Evolutionary conservation across 2,113 vertebrate species (phyloP), one percentile per base, ranked within the genome.

Genomic region (Coptodon bakossiorum): DNA sequence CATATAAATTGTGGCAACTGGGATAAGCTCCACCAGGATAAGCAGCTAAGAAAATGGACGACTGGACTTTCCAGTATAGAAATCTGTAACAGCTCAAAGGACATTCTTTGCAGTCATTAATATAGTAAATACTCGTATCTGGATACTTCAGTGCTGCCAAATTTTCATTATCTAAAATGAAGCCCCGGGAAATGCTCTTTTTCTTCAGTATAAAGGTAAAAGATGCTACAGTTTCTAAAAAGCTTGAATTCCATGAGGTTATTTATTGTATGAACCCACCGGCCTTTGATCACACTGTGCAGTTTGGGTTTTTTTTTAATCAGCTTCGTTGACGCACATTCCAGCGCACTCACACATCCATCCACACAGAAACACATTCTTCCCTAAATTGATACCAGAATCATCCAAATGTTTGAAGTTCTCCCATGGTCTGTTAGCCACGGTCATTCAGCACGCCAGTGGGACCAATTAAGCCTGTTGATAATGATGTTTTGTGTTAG

Each of bases 381-480:
- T 40, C 56, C 22, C 83, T 61, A 89, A 92, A 92, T 88, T 86
- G 87, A 90, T 85, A 29, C 91, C 93, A 91, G 93, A 88, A 84
- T 86, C 80, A 53, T 81, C 12, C 38, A 19, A 82, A 83, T 87
- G 88, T 91, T 88, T 90, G 84, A 88, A 85, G 85, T 81, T 73
- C 24, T 27, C 59, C 36, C 43, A 34, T 2, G 12, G 71, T 54
- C 73, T 80, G 80, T 91, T 57, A 91, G 78, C 68, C 48, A 45
- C 3, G 16, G 36, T 57, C 24, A 7, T 81, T 88, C 88, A 22
- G 38, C 17, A 17, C 22, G 29, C 71, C 84, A 45, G 9, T 82
- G 86, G 88, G 50, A 86, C 82, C 48, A 87, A 86, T 91, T 84
- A 90, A 53, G 24, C 87, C 73, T 36, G 43, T 12, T 76, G 86